Evolutionary conservation across 2,113 vertebrate genomes (phyloP).

Genomic region (Grammatotria lemairii): DNA sequence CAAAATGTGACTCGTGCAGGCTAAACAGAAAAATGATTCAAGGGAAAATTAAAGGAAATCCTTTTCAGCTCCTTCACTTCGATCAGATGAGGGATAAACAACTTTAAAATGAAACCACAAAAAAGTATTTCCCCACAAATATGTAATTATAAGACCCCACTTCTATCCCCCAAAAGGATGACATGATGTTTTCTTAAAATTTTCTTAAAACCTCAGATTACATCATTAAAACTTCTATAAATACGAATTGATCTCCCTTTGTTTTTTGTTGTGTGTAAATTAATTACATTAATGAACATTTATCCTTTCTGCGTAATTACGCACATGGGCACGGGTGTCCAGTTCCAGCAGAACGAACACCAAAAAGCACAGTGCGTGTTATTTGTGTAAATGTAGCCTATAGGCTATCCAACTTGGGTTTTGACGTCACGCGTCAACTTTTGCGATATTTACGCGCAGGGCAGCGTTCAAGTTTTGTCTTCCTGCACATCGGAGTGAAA

Average conservation of each 20-base stretch:
- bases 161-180: rapidly evolving
- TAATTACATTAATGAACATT: neutral
- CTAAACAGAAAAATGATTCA: neutral
- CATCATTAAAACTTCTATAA: neutral
- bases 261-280: neutral
- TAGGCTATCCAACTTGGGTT: neutral
- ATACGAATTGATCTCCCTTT: neutral
- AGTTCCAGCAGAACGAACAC: neutral
- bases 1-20: neutral
- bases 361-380: neutral
- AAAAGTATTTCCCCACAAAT: neutral
- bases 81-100: neutral
- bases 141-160: neutral
- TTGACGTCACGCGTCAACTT: constrained; percentile 33
- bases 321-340: neutral
- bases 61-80: neutral
- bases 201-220: neutral
- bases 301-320: constrained; percentile 9
- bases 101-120: neutral
- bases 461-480: neutral
- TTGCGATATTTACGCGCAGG: neutral
- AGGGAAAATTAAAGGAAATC: neutral
- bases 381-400: neutral
- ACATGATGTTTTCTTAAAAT: neutral
- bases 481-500: neutral